Conservation (phyloP, 2,113 vertebrate genomes). For the Amphiprion percula region DNA sequence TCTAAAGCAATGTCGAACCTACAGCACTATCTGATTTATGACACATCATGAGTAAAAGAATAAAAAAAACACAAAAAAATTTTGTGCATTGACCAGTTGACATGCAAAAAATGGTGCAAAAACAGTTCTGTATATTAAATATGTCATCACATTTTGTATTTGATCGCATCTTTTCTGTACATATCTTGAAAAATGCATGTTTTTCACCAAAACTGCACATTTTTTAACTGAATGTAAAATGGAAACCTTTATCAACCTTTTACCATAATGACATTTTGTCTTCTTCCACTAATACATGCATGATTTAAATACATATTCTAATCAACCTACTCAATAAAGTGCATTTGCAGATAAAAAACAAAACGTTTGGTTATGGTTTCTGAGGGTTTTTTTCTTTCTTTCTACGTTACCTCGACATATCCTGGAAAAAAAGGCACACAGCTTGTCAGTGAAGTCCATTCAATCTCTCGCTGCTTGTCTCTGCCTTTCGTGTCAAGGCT, state of each 20-base stretch:
- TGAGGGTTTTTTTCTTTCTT: neutral
- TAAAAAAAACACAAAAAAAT: no score
- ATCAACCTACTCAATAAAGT: slow-evolving; percentile 2
- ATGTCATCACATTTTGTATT: no score
- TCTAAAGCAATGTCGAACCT: no score
- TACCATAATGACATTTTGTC: no score
- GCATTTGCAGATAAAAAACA: neutral
- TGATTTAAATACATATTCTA: neutral
- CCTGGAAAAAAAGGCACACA: neutral
- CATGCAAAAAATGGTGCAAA: no score
- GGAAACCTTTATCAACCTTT: slow-evolving; percentile 9
- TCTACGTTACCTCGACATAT: neutral
- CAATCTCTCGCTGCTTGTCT: slow-evolving; percentile 51
- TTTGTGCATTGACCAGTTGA: no score
- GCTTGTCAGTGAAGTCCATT: slow-evolving; percentile 63
- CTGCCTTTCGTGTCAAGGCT: slow-evolving; percentile 32
- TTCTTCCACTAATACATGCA: no score
- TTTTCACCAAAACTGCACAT: neutral
- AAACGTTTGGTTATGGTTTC: neutral
- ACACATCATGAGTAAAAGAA: no score
- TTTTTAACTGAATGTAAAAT: neutral
- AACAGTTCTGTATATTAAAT: no score
- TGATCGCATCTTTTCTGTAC: no score
- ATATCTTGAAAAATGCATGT: neutral
- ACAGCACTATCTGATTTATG: no score